A percentile compares a stretch with the other conserved stretches of the same genome.
Conservation (phyloP, 92 coral and sea anemone genomes). For the Phymanthus crucifer region DNA sequence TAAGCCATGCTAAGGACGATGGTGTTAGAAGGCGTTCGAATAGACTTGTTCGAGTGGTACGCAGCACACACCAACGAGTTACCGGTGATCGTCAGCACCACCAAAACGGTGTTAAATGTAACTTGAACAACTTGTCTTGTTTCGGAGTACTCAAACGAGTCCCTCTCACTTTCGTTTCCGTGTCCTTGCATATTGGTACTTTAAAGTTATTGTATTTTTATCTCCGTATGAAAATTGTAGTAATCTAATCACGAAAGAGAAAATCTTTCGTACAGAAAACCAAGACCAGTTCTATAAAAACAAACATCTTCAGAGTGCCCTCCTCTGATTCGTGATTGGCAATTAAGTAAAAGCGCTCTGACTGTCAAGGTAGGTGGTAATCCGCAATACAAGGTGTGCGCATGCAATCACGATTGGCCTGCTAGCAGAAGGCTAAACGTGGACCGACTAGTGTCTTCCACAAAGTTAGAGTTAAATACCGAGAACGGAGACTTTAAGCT, state of each 20-base stretch:
- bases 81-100: neutral
- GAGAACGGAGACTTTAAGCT: too few relatives aligned
- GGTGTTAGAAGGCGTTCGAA: slow-evolving; percentile 39
- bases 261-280: neutral
- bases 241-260: neutral
- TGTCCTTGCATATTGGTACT: neutral
- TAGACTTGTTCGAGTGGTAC: neutral
- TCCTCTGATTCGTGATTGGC: neutral
- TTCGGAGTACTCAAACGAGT: neutral
- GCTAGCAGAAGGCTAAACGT: too few relatives aligned
- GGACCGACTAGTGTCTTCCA: too few relatives aligned
- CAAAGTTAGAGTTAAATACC: too few relatives aligned
- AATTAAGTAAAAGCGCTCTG: neutral
- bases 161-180: neutral
- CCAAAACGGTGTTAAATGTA: neutral
- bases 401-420: too few relatives aligned
- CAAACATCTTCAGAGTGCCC: neutral
- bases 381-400: neutral
- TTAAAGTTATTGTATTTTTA: neutral
- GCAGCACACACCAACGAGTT: slow-evolving; percentile 4
- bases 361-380: neutral
- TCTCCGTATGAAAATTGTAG: neutral
- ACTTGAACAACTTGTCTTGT: neutral
- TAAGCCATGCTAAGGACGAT: slow-evolving; percentile 37
- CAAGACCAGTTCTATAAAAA: neutral